Base-by-base conservation (phyloP, 2,113 vertebrate species). In the Morone saxatilis region DNA sequence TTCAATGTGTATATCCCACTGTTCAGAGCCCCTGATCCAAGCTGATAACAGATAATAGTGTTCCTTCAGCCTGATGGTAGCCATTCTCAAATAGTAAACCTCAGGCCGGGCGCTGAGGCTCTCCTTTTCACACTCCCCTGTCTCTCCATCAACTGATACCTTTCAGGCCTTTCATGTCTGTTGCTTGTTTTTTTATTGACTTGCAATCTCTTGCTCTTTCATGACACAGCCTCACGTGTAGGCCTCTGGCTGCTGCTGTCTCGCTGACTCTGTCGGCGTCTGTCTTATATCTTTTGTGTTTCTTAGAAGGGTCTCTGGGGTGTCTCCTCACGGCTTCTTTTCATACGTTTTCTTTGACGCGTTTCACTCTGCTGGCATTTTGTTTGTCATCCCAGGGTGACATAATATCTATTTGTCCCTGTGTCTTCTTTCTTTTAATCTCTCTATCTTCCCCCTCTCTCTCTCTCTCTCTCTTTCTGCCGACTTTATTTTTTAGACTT, bases 401-500 rank as follows among this genome's bases (percentile, higher is more conserved):
- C 6, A 7, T 78, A 72, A 67, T 65, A 83, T 91, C 54, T 48
- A 3, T 72, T 68, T 54, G 54, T 71, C 60, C 61, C 65, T 4
- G n/a, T 38, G 71, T 56, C 60, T 81, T 63, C 80, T 51, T 41
- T 73, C 57, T 56, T 31, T 78, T 11, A 36, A 25, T 67, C 77
- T 51, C 40, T 56, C 67, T 7, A 38, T 38, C 36, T 41, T 51
- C 36, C 20, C 14, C 19, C 71, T 72, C 16, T 62, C 2, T 12
- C 16, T 50, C 53, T 50, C 53, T 53, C 14, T 43, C 62, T 61
- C 16, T 43, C 22, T 38, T 5, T 45, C 11, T 60, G 48, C 48
- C 43, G 5, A 1, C 38, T 71, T 50, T 36, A 13, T 76, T 60
- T 89, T 56, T 5, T 94, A 99, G 98, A 99, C 94, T 99, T 99